Base-by-base conservation (phyloP, 1,140 invertebrate species). In the Apolygus lucorum region DNA sequence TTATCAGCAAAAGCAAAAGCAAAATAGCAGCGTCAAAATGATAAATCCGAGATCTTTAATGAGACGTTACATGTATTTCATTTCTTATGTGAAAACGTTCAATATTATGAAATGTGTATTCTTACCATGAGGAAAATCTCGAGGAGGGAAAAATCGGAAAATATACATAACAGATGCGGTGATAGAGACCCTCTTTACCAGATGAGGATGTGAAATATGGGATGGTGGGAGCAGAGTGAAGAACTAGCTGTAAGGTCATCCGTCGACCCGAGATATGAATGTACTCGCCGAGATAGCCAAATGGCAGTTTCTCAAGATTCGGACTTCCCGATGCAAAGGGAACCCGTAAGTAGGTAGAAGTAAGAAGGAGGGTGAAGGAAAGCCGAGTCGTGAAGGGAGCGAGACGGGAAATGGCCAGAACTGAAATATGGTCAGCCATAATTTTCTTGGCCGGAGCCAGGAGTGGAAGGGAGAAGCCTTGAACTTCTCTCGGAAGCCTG, bases 401-500 rank as follows among this genome's bases (percentile, higher is more conserved):
- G 34, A 42, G 34, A 42, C 17, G 34, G 34, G 34, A 42, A 42
- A 42, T 42, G 34, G 34, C 4, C 4, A 42, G 34, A 4, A 8
- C 17, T 42, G 34, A 42, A 59, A 68, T 68, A 68, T 68, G 67
- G 49, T 27, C 67, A 68, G 49, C 54, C 67, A 68, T 68, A 68
- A n/a, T 68, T 68, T 68, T 17, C 4, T 42, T 42, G 4, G 34
- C 34, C 34, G 4, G n/a, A n/a, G n/a, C n/a, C n/a, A n/a, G n/a
- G n/a, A n/a, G n/a, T 42, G n/a, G 34, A 42, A 17, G 34, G 4
- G 34, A 17, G 17, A 42, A 42, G 34, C 34, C 34, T 42, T 42
- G 34, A 42, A 42, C 34, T 25, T 22, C 26, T n/a, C 1, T 17
- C 26, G 65, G n/a, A 24, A 71, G 72, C 74, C 77, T 77, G 77